Base-by-base conservation (phyloP, 2,797 vertebrate species). In the Pseudopleuronectes americanus region DNA sequence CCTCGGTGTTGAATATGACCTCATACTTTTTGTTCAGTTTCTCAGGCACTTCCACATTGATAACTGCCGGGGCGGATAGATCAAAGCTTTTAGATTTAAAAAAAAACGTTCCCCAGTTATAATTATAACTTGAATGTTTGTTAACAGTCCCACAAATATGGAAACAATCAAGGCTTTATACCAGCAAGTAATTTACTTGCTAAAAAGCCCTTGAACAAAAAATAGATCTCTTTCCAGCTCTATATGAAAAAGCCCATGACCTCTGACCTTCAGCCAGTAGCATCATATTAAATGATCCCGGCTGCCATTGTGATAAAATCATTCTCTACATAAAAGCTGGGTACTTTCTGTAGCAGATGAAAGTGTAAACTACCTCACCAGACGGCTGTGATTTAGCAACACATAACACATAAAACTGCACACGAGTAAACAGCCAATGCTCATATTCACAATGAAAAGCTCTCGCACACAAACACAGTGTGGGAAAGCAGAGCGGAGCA, bases 321-420 rank as follows among this genome's bases (percentile, higher is more conserved):
- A 1, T 48, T 26, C 8, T 45, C 5, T 57, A 7, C 5, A 24
- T 49, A 58, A 53, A 48, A 23, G 31, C 14, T 28, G 57, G 8
- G 70, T 76, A 5, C 55, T 26, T 14, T 60, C 55, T 51, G 10
- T 53, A 60, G 4, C 21, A 41, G 59, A 16, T 52, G 43, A 54
- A 59, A 36, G 4, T 66, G 43, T 24, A 13, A 21, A 62, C 23
- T 48, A 24, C 10, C 36, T 21, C 23, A 53, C n/a, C 38, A 62
- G 51, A 38, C 14, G 33, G 61, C 23, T 45, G 45, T 49, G 51
- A 64, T 62, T 64, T 60, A 56, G 51, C 49, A 74, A 76, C 64
- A 67, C 64, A 68, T 6, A 65, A 59, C 51, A 47, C 45, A 64
- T 22, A 76, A 59, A 84, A 64, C 67, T 64, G 51, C 49, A 81